phyloP scores from a whole-genome alignment of 2,113 vertebrate genomes.

The Crocuta crocuta region DNA sequence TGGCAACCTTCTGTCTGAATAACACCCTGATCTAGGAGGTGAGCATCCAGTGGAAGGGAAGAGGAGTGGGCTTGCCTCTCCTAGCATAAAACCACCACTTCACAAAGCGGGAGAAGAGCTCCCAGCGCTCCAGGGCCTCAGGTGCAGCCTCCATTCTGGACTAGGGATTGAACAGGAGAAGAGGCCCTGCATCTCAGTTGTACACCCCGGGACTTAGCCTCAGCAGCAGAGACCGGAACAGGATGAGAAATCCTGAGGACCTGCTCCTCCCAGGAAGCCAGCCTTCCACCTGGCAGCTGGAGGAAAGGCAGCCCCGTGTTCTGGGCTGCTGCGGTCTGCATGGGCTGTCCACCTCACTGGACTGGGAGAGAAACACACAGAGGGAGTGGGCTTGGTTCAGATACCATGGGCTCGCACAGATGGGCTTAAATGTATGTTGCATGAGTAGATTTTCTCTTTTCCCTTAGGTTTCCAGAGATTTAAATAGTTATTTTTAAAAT shows the following conservation, averaged over 20 bases:
- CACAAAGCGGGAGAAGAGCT: neutral
- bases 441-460: neutral
- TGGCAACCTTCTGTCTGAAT: neutral
- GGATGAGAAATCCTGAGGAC: neutral
- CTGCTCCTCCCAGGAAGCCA: neutral
- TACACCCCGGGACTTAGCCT: neutral
- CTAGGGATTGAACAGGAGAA: neutral
- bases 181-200: neutral
- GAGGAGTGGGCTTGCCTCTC: neutral
- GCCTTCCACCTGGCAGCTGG: neutral
- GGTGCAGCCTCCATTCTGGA: neutral
- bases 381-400: neutral
- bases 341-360: neutral
- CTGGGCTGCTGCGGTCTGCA: neutral
- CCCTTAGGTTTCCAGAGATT: neutral
- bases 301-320: neutral
- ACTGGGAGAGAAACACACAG: neutral
- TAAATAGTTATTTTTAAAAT: neutral
- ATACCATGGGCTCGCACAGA: neutral
- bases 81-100: neutral
- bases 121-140: neutral
- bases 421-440: neutral
- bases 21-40: neutral
- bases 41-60: neutral
- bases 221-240: neutral